These are phyloP conservation scores for Musca domestica DNA, from an alignment of 1,140 invertebrate genomes.

Conservation along the genomic window DNA sequence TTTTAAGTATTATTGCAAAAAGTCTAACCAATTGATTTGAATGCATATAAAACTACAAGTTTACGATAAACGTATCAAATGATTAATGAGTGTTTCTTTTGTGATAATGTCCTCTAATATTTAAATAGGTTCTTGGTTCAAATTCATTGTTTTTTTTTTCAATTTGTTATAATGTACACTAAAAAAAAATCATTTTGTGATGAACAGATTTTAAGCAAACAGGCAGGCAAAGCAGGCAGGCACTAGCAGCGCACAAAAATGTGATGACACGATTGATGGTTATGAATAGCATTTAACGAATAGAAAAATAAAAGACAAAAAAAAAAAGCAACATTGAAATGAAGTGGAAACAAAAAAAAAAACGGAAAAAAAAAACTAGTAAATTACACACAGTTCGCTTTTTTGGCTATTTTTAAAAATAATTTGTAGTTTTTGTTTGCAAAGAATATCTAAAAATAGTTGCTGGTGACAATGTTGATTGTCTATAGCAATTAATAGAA, in stretches of 20 bases:
- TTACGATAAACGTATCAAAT: background rate
- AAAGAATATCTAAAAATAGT: too few relatives aligned
- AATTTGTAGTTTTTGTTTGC: too few relatives aligned
- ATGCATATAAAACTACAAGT: background rate
- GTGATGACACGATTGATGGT: constrained; percentile 13
- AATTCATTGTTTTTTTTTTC: background rate
- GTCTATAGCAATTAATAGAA: too few relatives aligned
- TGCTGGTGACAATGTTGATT: too few relatives aligned
- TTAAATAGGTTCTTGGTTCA: background rate
- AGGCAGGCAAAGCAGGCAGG: constrained; percentile 49
- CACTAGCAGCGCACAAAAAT: constrained; percentile 42
- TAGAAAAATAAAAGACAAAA: constrained; percentile 10
- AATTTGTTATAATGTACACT: background rate
- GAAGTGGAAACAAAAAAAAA: background rate
- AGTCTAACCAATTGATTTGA: too few relatives aligned
- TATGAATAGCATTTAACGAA: background rate
- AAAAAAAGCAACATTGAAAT: background rate
- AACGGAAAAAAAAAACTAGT: background rate
- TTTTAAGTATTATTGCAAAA: too few relatives aligned
- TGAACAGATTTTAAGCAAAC: constrained; percentile 48
- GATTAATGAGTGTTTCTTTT: background rate
- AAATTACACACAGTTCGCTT: too few relatives aligned
- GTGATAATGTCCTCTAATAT: background rate
- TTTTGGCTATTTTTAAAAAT: too few relatives aligned
- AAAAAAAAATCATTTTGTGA: background rate